Evolutionary conservation across 2,888 invertebrate species (phyloP), one percentile per base, ranked within the genome.

Genomic region (Deroplatys truncata): DNA sequence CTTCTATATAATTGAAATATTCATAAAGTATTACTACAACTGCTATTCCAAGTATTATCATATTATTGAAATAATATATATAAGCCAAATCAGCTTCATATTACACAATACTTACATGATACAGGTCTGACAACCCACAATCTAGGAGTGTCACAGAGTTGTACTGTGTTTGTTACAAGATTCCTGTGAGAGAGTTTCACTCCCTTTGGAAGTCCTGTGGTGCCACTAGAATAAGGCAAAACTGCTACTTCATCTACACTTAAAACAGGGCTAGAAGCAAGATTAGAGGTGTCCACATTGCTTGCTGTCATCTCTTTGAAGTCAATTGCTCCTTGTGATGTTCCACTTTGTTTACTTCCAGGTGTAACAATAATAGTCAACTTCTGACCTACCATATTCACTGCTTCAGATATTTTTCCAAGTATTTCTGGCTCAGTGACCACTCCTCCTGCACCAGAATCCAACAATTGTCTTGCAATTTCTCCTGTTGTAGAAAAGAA

Each of bases 211-310:
- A 96, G 91, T 0, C 98, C 98, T 0, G 98, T 98, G 0, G 98
- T 98, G 1, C 97, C 97, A 92, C 98, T 98, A 2, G 98, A 98
- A 93, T 97, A 98, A 0, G 97, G 98, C 92, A 97, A 93, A 0
- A 95, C 95, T 9, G 96, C 92, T 91, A 97, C 97, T 25, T 96
- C 94, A 3, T 94, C 92, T 5, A 35, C 25, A 2, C 9, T 29
- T 86, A 31, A 7, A 25, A 1, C 16, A 13, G 29, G n/a, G n/a
- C 10, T 31, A 92, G 93, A 88, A 93, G 3, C 5, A 28, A 87
- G 29, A 25, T 31, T 87, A 20, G 28, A 28, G n/a, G 86, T 87
- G 28, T 87, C 86, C 16, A 82, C 35, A 25, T 29, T 35, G 20
- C 35, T 87, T 3, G n/a, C 28, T 10, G 8, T 31, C 72, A 87